phyloP scores from a whole-genome alignment of 2,888 invertebrate genomes.

The Pseudoips prasinana region DNA sequence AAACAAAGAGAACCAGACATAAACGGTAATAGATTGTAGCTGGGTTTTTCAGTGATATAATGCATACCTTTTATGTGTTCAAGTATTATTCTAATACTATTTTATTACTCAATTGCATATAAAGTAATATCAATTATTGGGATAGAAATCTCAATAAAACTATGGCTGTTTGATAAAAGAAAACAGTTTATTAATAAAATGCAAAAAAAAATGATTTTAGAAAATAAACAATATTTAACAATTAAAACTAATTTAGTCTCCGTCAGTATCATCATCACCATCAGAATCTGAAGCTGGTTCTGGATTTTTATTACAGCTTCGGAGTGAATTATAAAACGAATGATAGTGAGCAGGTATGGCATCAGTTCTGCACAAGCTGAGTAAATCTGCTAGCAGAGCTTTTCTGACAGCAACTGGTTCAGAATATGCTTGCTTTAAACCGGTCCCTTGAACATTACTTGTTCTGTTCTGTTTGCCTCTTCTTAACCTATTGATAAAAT shows the following conservation, averaged over 20 bases:
- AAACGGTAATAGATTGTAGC: neutral
- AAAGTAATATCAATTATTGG: neutral
- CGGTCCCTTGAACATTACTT: neutral
- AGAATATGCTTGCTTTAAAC: neutral
- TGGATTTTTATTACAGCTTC: neutral
- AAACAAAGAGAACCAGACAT: neutral
- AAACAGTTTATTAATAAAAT: neutral
- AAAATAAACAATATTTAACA: neutral
- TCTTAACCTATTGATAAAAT: neutral
- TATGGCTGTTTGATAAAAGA: neutral
- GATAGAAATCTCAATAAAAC: neutral
- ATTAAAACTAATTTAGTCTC: neutral
- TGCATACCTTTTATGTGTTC: no score
- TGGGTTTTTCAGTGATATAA: neutral
- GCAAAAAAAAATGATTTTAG: neutral
- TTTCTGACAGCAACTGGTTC: conserved; percentile 1
- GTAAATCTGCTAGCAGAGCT: conserved; percentile 1
- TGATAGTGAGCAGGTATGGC: conserved; percentile 1
- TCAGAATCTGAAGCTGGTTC: neutral
- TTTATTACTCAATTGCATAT: neutral
- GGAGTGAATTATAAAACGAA: neutral
- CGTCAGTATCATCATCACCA: neutral
- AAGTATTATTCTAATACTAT: neutral
- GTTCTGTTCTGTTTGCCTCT: neutral
- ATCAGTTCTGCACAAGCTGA: conserved; percentile 1